phyloP scores from a whole-genome alignment of 2,797 vertebrate genomes.

The Manis pentadactyla region DNA sequence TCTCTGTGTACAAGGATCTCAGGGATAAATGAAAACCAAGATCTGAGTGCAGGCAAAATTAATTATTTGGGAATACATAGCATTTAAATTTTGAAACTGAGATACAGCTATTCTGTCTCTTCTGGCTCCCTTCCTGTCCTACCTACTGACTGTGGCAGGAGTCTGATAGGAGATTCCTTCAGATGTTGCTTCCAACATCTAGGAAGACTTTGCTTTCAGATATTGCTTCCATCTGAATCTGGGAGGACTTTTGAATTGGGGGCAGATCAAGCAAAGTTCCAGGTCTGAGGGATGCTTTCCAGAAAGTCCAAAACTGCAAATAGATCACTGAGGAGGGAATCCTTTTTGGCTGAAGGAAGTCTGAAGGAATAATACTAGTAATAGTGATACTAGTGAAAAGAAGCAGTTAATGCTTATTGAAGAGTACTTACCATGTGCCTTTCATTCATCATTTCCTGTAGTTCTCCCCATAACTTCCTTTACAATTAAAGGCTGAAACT shows the following conservation, averaged over 20 bases:
- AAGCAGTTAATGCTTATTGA: neutral
- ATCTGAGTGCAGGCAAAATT: neutral
- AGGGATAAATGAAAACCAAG: neutral
- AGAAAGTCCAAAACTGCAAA: neutral
- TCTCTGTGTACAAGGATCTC: neutral
- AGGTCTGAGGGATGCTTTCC: neutral
- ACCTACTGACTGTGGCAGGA: neutral
- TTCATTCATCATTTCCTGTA: neutral
- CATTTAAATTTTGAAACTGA: neutral
- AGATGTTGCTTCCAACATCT: neutral
- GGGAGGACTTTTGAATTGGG: neutral
- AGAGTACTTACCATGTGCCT: neutral
- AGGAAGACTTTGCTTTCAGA: too few relatives aligned
- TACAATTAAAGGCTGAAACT: neutral
- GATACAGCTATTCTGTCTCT: neutral
- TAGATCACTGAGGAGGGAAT: neutral
- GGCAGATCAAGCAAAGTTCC: neutral
- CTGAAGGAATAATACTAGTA: neutral
- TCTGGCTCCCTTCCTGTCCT: neutral
- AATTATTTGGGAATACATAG: neutral
- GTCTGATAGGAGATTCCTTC: neutral
- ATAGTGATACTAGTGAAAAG: neutral
- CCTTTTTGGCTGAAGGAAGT: neutral
- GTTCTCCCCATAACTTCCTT: neutral
- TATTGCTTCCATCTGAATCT: neutral